Evolutionary conservation across 1,140 invertebrate genomes (phyloP), one percentile per base, ranked within the genome.

Genomic region (Hestina assimilis): DNA sequence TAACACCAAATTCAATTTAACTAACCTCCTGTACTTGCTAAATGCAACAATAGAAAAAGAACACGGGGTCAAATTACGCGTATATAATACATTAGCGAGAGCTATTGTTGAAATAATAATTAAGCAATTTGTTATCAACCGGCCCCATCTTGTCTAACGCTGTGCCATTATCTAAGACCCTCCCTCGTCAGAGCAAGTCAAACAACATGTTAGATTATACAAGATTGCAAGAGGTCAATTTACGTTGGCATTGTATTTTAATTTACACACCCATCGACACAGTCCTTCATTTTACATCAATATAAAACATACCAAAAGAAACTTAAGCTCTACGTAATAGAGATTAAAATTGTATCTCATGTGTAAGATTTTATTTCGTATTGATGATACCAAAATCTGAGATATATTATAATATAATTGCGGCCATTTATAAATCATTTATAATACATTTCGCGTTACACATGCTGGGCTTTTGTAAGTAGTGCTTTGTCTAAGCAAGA

Each of bases 81-180:
- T 46, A 31, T 53, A 48, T 53, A 59, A 55, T 42, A 69, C 69
- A 66, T 66, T 70, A 72, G 57, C 50, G 9, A 28, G 59, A 57
- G 52, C 66, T 48, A 74, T 76, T 76, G 68, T 76, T 70, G 73
- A 66, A 74, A 76, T 81, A 73, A 72, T 72, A 81, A 78, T 78
- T 81, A 76, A 71, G 73, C 61, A 79, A 75, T 75, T 74, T 66
- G 53, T 70, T 79, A 81, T 79, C 78, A 59, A 33, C 38, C 63
- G 69, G 48, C 63, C 69, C 51, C 73, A 81, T 79, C 78, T 81
- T 42, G 47, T 47, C 53, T 63, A 64, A 43, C 50, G 23, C 26
- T 42, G 14, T 46, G 59, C 64, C 64, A 66, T 35, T 51, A 52
- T 48, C 12, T 35, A 8, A 48, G 62, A 62, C 26, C 59, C 51